phyloP scores from a whole-genome alignment of 2,888 invertebrate genomes.

The Trissoscelio sp. region DNA sequence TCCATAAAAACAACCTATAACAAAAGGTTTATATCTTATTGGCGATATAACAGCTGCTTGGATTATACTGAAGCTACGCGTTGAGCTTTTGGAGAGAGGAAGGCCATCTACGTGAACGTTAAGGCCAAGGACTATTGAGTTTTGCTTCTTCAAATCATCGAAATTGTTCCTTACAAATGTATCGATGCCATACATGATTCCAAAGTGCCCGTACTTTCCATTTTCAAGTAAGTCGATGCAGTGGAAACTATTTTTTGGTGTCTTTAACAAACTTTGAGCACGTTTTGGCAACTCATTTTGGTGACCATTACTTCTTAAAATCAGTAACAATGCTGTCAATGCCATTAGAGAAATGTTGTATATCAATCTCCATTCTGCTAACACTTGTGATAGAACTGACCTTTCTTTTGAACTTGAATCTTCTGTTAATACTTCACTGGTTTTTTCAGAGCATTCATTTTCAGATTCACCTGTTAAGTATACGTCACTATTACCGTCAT shows the following conservation, averaged over 20 bases:
- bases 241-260: conserved; percentile 1
- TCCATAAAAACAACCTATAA: conserved; percentile 2
- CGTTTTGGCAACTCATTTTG: conserved; percentile 15
- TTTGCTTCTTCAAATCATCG: background rate
- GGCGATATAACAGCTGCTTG: conserved; percentile 5
- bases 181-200: too few species aligned
- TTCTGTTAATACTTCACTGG: too few species aligned
- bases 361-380: background rate
- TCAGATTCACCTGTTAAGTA: too few species aligned
- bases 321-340: background rate
- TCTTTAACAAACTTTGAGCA: conserved; percentile 14
- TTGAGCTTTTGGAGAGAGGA: conserved; percentile 6
- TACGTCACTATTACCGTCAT: too few species aligned
- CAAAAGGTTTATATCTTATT: background rate
- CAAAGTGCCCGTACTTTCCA: too few species aligned
- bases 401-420: too few species aligned
- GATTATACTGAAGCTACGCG: background rate
- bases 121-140: background rate
- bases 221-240: background rate
- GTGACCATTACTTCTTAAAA: conserved; percentile 14
- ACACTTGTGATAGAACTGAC: background rate
- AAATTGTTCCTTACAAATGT: conserved; percentile 2
- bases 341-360: background rate
- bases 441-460: too few species aligned
- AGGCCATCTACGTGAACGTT: conserved; percentile 21